Evolutionary conservation across 2,797 vertebrate genomes (phyloP), one percentile per base, ranked within the genome.

Genomic region (Falco cherrug): DNA sequence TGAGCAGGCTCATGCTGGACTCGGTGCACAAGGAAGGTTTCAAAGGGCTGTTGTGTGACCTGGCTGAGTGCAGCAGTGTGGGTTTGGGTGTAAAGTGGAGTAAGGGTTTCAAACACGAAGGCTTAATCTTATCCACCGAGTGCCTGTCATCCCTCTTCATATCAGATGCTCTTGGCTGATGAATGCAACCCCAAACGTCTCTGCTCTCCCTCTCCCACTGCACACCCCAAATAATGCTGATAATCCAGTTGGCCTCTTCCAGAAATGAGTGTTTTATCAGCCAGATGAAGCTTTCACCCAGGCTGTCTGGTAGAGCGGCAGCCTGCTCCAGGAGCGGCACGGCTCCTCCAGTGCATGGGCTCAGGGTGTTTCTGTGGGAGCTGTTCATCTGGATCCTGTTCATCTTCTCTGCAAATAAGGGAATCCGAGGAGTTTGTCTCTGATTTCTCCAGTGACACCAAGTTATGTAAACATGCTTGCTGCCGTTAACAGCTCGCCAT

Each of bases 31-130:
- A 24, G 35, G 9, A 65, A 6, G 26, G 1, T 16, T 41, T 69
- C 33, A 26, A 35, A 50, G 22, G 33, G 37, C 31, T 56, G 16
- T 6, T 35, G 6, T 37, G 29, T 20, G 16, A 57, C 16, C n/a
- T 21, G 37, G 28, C 35, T 22, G 4, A 31, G 13, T 6, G 15
- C 0, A 0, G 65, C 47, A 80, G 25, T 2, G 7, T 26, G 29
- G 12, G 20, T 48, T 59, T 83, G 68, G 29, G 70, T 37, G 43
- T 31, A 71, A 63, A 77, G 22, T 0, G 2, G 43, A 69, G 16
- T 11, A 57, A 4, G 12, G 12, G 16, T 54, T 80, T 87, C 75
- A 85, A 63, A 63, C 18, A 10, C 6, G 1, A 67, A 63, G 9
- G 20, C 16, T 77, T 70, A 39, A 35, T 57, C 48, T 71, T n/a